Evolutionary conservation across 2,113 vertebrate species (phyloP), one percentile per base, ranked within the genome.

Genomic region (Chionis minor): DNA sequence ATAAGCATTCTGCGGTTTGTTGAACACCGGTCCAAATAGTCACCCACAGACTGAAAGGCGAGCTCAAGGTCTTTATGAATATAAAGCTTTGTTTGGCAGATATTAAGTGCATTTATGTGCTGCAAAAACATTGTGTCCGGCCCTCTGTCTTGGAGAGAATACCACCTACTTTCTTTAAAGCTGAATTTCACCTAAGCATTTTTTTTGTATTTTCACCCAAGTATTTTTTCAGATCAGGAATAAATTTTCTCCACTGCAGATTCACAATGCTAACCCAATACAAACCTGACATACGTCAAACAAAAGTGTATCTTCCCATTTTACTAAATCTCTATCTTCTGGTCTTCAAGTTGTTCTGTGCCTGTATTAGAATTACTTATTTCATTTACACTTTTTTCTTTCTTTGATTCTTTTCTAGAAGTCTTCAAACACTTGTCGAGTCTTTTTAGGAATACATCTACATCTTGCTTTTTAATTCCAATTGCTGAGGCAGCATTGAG

Each of bases 401-500:
- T 73, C 10, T 40, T 94, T 96, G 98, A 97, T 94, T 98, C 97
- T 97, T 98, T 98, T 33, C 70, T 95, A 47, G 98, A 88, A 88
- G 95, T 90, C 97, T 98, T 99, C 92, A 99, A 98, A 96, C 99
- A 99, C 89, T 99, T 99, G 91, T 99, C 99, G 5, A 99, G 99
- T 91, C 99, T 99, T 96, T 99, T 99, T 40, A 99, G 92, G 97
- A 99, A 99, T 59, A 99, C 88, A 16, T 98, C 98, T 81, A 99
- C 99, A n/a, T 99, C 99, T 77, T 98, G 98, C 10, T 95, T 98
- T 93, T 98, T 98, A 97, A 99, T 99, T 87, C 99, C 99, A 32
- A 99, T 98, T 81, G 99, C 99, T 5, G 99, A 98, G 24, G 99
- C 99, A 9, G 99, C 99, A 42, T 99, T 99, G 95, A 99, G 99